A percentile compares a stretch with the other conserved stretches of the same genome.
These are phyloP conservation scores for Oxygymnocypris stewartii DNA, from an alignment of 2,113 vertebrate species.

Conservation along the genomic window DNA sequence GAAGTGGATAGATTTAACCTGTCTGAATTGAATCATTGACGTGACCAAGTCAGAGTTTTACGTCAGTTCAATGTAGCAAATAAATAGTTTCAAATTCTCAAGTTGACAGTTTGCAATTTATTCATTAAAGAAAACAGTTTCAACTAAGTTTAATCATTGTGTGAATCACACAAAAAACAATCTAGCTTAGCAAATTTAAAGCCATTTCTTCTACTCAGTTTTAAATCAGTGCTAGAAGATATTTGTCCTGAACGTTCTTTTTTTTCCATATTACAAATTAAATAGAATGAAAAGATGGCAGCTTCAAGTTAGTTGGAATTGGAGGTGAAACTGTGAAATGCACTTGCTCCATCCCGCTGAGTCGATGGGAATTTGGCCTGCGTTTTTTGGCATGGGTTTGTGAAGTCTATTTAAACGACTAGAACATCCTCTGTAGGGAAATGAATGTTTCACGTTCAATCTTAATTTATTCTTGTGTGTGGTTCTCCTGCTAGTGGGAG, in stretches of 20 bases:
- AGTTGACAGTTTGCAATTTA: background rate
- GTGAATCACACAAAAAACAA: background rate
- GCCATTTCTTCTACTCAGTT: background rate
- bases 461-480: conserved; percentile 59
- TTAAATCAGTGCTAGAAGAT: background rate
- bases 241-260: background rate
- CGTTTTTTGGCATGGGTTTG: background rate
- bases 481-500: conserved; percentile 31
- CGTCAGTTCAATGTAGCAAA: background rate
- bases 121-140: no score
- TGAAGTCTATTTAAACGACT: conserved; percentile 18
- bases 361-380: background rate
- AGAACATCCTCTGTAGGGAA: conserved; percentile 61
- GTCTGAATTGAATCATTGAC: background rate
- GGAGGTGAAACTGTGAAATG: background rate
- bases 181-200: background rate
- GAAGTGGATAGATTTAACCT: background rate
- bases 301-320: background rate
- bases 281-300: background rate
- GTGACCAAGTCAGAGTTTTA: background rate
- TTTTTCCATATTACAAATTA: background rate
- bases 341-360: background rate
- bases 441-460: conserved; percentile 60
- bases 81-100: background rate
- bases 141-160: no score